Percentiles rank a stretch among this genome's conserved stretches.
These are phyloP conservation scores for Heliconius erato DNA, from an alignment of 2,888 invertebrate genomes.

Conservation along the genomic window DNA sequence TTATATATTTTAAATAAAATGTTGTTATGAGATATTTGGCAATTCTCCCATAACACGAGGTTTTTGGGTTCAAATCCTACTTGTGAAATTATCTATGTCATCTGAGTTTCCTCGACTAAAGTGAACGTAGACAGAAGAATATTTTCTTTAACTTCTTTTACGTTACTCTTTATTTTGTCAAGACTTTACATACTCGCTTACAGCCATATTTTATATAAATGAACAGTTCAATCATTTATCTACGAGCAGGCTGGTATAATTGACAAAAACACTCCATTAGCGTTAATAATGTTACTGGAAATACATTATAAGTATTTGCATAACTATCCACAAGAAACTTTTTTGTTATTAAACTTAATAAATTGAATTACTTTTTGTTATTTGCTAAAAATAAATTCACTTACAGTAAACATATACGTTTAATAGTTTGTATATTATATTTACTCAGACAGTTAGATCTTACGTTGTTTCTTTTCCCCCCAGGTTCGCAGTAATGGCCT, in stretches of 20 bases:
- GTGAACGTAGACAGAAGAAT: neutral
- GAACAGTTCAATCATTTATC: neutral
- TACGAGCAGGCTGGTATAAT: neutral
- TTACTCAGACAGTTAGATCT: constrained; percentile 6
- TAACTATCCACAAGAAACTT: constrained; percentile 1
- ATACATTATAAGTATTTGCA: constrained; percentile 3
- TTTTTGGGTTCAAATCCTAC: neutral
- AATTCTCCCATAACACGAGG: neutral
- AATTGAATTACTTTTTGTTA: neutral
- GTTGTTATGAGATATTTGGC: neutral
- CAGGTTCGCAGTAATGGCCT: constrained; percentile 96
- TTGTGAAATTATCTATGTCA: too few relatives aligned
- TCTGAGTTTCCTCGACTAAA: too few relatives aligned
- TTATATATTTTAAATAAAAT: neutral
- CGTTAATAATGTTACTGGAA: constrained; percentile 9
- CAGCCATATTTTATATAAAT: too few relatives aligned
- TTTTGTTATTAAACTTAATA: neutral
- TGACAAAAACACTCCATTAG: constrained; percentile 11
- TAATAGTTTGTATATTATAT: constrained; percentile 1
- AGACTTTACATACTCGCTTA: too few relatives aligned
- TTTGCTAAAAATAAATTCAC: too few relatives aligned
- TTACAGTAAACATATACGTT: neutral
- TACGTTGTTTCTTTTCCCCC: constrained; percentile 42
- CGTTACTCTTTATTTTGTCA: neutral
- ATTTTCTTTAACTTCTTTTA: neutral